Evolutionary conservation across 2,888 invertebrate species (phyloP).

Genomic region (Harpalus rubripes): DNA sequence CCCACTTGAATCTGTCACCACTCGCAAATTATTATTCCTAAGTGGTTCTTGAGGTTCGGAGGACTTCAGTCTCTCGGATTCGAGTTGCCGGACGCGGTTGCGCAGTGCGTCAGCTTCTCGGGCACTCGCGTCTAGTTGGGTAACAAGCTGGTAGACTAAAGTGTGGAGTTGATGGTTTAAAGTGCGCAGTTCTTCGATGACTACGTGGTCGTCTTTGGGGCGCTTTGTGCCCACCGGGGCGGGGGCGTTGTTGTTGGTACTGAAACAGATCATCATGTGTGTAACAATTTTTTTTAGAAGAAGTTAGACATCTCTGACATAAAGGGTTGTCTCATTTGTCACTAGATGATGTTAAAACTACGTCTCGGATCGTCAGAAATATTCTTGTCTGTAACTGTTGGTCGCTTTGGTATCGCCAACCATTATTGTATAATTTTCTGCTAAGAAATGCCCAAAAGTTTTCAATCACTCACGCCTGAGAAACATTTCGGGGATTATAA

Average conservation of each 20-base stretch:
- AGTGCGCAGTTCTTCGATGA: conserved; percentile 84
- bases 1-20: conserved; percentile 75
- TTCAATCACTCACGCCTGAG: too few species aligned
- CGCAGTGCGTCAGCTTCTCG: conserved; percentile 82
- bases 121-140: conserved; percentile 83
- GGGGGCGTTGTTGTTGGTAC: background rate
- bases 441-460: too few species aligned
- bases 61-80: conserved; percentile 76
- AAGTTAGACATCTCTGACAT: too few species aligned
- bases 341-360: too few species aligned
- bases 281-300: too few species aligned
- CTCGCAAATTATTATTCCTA: conserved; percentile 73
- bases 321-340: too few species aligned
- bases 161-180: conserved; percentile 82
- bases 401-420: too few species aligned
- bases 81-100: conserved; percentile 80
- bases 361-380: too few species aligned
- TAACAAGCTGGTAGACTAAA: conserved; percentile 81
- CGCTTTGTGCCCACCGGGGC: conserved; percentile 78
- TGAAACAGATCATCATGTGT: background rate
- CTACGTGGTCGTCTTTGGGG: conserved; percentile 82
- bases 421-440: too few species aligned
- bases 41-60: conserved; percentile 71
- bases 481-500: too few species aligned
- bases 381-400: too few species aligned